Evolutionary conservation across 2,888 invertebrate genomes (phyloP).

Genomic region (Eristalis pertinax): DNA sequence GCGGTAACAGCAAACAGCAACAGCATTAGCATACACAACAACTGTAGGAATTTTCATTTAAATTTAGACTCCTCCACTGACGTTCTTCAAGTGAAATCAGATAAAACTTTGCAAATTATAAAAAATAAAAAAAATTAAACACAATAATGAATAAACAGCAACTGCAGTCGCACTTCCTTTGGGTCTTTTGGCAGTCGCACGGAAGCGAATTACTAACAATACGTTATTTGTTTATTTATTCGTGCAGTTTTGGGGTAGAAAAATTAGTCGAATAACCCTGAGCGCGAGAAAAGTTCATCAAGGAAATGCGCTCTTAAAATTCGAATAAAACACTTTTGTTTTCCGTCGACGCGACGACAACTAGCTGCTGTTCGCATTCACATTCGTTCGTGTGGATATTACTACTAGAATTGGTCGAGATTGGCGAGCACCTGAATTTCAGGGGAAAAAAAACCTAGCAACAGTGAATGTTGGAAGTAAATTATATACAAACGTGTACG

Average conservation of each 20-base stretch:
- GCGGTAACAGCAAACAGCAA: background rate
- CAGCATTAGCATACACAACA: slow-evolving; percentile 14
- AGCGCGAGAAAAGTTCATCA: slow-evolving; percentile 3
- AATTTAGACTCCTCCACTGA: slow-evolving; percentile 69
- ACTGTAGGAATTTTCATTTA: slow-evolving; percentile 65
- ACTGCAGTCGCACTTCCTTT: slow-evolving; percentile 39
- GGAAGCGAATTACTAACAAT: slow-evolving; percentile 52
- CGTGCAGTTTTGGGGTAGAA: slow-evolving; percentile 26
- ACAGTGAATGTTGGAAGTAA: background rate
- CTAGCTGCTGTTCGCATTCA: background rate
- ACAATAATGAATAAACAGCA: background rate
- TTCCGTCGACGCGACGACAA: background rate
- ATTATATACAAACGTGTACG: background rate
- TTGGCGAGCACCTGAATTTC: background rate
- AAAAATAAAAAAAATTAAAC: slow-evolving; percentile 36
- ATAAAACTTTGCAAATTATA: slow-evolving; percentile 76
- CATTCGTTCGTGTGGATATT: background rate
- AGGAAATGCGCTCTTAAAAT: background rate
- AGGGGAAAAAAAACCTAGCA: background rate
- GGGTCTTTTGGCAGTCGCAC: slow-evolving; percentile 41
- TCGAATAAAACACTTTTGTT: background rate
- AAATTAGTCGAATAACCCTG: slow-evolving; percentile 37
- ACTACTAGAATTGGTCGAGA: background rate
- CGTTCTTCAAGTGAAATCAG: slow-evolving; percentile 75
- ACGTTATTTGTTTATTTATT: slow-evolving; percentile 48